Conservation (phyloP, 35 echinoderm and acorn worm species). For the Heliocidaris erythrogramma region DNA sequence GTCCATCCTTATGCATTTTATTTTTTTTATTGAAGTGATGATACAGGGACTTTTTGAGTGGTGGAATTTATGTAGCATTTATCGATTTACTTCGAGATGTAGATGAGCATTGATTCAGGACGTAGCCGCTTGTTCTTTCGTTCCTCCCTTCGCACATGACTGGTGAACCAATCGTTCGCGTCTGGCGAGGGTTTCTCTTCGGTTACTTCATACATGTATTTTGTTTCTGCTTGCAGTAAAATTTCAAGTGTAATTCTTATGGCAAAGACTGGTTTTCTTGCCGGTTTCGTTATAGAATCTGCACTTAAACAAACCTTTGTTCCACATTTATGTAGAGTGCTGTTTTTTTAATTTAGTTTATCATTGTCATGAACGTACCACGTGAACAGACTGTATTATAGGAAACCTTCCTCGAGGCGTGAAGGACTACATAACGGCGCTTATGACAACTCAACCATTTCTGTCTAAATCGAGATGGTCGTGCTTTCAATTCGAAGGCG, state of each 20-base stretch:
- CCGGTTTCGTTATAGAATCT: too few relatives aligned
- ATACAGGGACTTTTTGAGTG: background rate
- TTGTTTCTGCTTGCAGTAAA: background rate
- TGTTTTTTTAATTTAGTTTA: too few relatives aligned
- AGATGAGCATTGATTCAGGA: slow-evolving; percentile 1
- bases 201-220: background rate
- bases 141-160: background rate
- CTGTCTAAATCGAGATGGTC: background rate
- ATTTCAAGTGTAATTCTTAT: background rate
- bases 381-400: too few relatives aligned
- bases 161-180: background rate
- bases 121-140: background rate
- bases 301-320: too few relatives aligned
- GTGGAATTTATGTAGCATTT: background rate
- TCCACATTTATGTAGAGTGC: too few relatives aligned
- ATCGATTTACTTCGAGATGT: slow-evolving; percentile 3
- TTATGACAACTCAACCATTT: background rate
- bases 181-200: background rate
- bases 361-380: too few relatives aligned
- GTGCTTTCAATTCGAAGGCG: background rate
- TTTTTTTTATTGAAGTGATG: background rate
- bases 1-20: background rate
- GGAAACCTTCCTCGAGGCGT: too few relatives aligned
- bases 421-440: too few relatives aligned
- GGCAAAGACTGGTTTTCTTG: background rate